A percentile compares a stretch with the other conserved stretches of the same genome.
These are phyloP conservation scores for Pterocles burchelli DNA, from an alignment of 2,113 vertebrate species.

Conservation along the genomic window DNA sequence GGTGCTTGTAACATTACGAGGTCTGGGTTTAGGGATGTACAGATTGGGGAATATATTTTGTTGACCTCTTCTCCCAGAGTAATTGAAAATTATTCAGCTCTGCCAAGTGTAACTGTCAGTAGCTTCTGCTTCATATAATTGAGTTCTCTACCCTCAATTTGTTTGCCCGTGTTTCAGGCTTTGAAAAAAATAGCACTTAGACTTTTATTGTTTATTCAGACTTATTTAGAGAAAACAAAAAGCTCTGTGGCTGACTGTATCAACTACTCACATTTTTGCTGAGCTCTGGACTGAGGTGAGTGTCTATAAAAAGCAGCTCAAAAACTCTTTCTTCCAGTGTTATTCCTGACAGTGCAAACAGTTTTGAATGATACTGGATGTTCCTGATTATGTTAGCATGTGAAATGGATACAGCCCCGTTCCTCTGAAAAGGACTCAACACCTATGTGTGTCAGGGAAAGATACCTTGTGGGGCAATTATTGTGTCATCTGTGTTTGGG, in stretches of 20 bases:
- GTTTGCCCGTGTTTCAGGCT: constrained; percentile 40
- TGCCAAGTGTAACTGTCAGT: constrained; percentile 36
- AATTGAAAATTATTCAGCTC: constrained; percentile 67
- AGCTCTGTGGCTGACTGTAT: neutral
- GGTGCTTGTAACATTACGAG: neutral
- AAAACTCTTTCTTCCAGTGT: constrained; percentile 12
- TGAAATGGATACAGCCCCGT: neutral
- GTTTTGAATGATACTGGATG: neutral
- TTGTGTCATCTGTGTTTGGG: neutral
- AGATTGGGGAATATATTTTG: constrained; percentile 14
- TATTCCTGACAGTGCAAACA: neutral
- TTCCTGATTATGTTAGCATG: neutral
- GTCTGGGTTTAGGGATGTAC: neutral
- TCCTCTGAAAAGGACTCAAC: neutral
- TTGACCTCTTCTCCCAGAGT: constrained; percentile 48
- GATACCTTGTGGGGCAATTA: neutral
- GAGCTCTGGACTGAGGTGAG: neutral
- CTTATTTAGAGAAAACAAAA: constrained; percentile 44
- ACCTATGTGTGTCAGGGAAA: neutral
- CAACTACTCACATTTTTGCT: neutral
- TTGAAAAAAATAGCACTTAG: constrained; percentile 50
- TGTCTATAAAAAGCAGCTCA: constrained; percentile 12
- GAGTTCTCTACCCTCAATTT: constrained; percentile 57
- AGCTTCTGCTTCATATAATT: constrained; percentile 53
- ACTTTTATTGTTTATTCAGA: constrained; percentile 62